Conservation (phyloP, 2,797 vertebrate genomes). For the Eulemur rubriventer region DNA sequence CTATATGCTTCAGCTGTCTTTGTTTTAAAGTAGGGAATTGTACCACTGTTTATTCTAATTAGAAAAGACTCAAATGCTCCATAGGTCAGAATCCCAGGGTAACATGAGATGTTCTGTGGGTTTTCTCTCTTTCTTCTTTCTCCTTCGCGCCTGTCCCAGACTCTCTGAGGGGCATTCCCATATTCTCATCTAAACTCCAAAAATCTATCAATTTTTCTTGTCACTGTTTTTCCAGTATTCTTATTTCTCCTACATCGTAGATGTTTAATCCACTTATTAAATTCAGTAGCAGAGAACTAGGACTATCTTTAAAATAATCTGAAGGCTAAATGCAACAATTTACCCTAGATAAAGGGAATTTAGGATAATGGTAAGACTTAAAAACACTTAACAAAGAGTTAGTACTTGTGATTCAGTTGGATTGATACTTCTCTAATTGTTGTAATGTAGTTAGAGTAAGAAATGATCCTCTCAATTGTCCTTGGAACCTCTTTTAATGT, state of each 20-base stretch:
- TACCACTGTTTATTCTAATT: constrained; percentile 76
- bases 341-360: background rate
- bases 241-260: background rate
- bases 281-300: background rate
- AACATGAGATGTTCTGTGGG: background rate
- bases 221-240: background rate
- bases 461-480: background rate
- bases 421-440: background rate
- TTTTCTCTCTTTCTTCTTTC: constrained; percentile 48
- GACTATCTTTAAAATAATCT: background rate
- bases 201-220: background rate
- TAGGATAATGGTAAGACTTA: background rate
- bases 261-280: background rate
- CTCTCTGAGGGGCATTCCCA: constrained; percentile 4
- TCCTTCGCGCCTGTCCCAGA: background rate
- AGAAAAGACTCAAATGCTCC: constrained; percentile 50
- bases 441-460: background rate
- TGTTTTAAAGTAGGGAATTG: constrained; percentile 63
- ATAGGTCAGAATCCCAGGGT: constrained; percentile 38
- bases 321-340: background rate
- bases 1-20: constrained; percentile 70
- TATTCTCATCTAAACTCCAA: constrained; percentile 5
- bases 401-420: background rate
- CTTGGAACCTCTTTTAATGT: background rate
- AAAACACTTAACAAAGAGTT: background rate